These are phyloP conservation scores for Connochaetes taurinus DNA, from an alignment of 2,113 vertebrate genomes.

Conservation along the genomic window DNA sequence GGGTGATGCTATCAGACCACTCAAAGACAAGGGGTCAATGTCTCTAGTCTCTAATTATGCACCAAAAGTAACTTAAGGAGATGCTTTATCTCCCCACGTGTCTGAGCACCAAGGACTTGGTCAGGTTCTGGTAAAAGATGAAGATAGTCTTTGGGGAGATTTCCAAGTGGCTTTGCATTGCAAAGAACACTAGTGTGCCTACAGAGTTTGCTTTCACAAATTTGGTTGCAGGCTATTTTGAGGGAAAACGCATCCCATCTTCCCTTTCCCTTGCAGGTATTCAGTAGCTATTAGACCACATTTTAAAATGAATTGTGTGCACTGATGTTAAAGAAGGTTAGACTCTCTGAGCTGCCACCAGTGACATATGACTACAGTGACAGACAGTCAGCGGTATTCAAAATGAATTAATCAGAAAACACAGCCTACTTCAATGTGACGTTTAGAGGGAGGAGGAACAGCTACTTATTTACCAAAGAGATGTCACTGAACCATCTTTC, in stretches of 20 bases:
- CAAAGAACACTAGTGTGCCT: background rate
- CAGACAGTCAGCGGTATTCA: constrained; percentile 81
- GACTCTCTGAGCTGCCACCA: constrained; percentile 78
- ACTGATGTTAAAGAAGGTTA: constrained; percentile 81
- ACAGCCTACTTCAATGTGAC: constrained; percentile 80
- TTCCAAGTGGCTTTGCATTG: constrained; percentile 22
- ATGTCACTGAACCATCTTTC: constrained; percentile 81
- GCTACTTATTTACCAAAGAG: constrained; percentile 84
- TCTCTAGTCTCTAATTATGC: background rate
- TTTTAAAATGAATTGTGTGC: constrained; percentile 80
- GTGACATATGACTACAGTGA: constrained; percentile 81
- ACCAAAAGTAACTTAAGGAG: background rate
- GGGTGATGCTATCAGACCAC: background rate
- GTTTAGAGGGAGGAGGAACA: constrained; percentile 77
- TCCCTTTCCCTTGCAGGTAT: constrained; percentile 71
- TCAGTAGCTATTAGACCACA: constrained; percentile 72
- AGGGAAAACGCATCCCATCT: constrained; percentile 62
- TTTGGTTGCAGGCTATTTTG: constrained; percentile 64
- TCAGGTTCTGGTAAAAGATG: background rate
- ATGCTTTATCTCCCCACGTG: background rate
- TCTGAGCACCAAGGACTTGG: background rate
- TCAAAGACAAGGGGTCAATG: background rate
- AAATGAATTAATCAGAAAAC: constrained; percentile 84
- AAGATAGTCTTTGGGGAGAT: background rate
- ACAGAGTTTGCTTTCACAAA: constrained; percentile 53